Base-by-base conservation (phyloP, 2,113 vertebrate genomes). In the Nibea albiflora region DNA sequence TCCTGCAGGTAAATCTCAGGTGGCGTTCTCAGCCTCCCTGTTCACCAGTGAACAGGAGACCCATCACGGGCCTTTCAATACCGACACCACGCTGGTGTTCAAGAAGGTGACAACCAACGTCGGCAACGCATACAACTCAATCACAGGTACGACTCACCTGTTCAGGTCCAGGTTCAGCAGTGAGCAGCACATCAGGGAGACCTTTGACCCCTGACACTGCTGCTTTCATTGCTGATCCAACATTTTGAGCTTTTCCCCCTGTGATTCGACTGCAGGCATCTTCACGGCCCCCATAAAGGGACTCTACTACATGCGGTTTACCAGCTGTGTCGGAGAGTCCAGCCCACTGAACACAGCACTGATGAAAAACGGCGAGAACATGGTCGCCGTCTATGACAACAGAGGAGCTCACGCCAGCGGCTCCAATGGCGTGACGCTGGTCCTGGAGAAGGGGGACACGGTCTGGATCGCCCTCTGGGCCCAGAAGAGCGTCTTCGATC, bases 291-390 rank as follows among this genome's bases (percentile, higher is more conserved):
- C 73, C 0, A 2, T 52, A 1, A 67, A 67, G 47, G 79, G 83
- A 3, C 75, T 82, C 19, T 83, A 87, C 69, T 87, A 85, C 73
- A 5, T 85, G 65, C 44, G 9, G 3, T 24, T 85, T 44, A 81
- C 83, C 1, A 65, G 73, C 44, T 12, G 14, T 0, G 62, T 50
- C 7, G 80, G 76, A 14, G 0, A 8, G 0, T 62, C 46, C 0
- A 62, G 62, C 4, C 2, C 39, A 16, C 0, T 87, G 73, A 78
- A 90, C 22, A 60, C 76, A 19, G 83, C 60, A 0, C 5, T 88
- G 73, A 2, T 57, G 4, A 90, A 83, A 15, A 81, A 90, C 8
- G 9, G 39, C 0, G 1, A 9, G 3, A 73, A 31, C 46, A 61
- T 87, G 73, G 76, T 84, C 1, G 81, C 56, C 1, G 35, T 89